Evolutionary conservation across 2,888 invertebrate genomes (phyloP), one percentile per base, ranked within the genome.

Genomic region (Drosophila falleni): DNA sequence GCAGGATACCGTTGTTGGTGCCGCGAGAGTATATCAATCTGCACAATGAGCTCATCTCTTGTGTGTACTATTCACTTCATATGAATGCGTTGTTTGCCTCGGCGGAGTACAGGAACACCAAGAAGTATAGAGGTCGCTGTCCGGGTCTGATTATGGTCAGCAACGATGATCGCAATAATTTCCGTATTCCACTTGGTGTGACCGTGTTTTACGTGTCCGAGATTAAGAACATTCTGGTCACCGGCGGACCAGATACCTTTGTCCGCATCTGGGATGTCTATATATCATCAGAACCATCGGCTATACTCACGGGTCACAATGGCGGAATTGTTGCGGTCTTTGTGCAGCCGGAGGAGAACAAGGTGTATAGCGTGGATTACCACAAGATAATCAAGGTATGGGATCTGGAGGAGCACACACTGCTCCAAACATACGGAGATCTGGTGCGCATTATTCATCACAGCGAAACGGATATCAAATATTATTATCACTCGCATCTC

Each of bases 211-310:
- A 93, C 62, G 93, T 95, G 84, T 94, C 94, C 79, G 95, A 94
- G 91, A 94, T 93, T 13, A 93, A 93, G 19, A 94, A 95, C 78
- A 91, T 94, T 49, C 87, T 96, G 51, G 95, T 94, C 60, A 95
- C 95, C 1, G 97, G 97, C 1, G 96, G 97, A 5, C 95, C 96
- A 8, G 97, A 97, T 92, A 95, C 96, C 80, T 90, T 94, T 56
- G 94, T 96, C 29, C 94, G 97, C 39, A 93, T 97, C 56, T 97
- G 97, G 97, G 97, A 96, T 92, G 95, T 96, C 0, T 96, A 96
- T 90, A 95, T 96, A n/a, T 94, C 96, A 1, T 92, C 93, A 54
- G 95, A 95, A 85, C 94, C 96, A 0, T 95, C 93, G 46, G 94
- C 94, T 10, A 92, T 94, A 13, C 93, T 97, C 37, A 93, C 93